These are phyloP conservation scores for Notarius quadriscutis DNA, from an alignment of 2,113 vertebrate genomes.

Conservation along the genomic window DNA sequence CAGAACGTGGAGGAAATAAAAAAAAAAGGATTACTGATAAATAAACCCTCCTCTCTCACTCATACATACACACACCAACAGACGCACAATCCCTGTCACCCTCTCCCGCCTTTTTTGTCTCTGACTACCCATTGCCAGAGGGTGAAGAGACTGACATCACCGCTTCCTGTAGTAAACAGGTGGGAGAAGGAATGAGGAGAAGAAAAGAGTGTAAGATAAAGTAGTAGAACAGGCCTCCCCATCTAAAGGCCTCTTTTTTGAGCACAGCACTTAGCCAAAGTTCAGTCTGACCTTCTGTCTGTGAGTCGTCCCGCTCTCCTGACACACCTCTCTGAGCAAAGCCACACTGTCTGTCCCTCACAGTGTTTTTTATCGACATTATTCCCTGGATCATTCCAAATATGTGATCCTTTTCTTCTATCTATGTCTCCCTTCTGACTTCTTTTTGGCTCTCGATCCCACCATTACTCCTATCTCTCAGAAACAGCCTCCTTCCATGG, in stretches of 20 bases:
- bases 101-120: constrained; percentile 39
- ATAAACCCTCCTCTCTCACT: constrained; percentile 70
- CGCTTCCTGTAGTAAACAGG: constrained; percentile 73
- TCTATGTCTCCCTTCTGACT: not conserved
- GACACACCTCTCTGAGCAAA: constrained; percentile 4
- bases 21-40: constrained; percentile 80
- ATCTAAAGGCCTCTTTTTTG: constrained; percentile 36
- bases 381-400: not conserved
- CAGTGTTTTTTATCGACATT: not conserved
- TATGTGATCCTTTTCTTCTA: not conserved
- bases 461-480: not conserved
- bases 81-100: constrained; percentile 8
- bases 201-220: constrained; percentile 46
- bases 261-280: constrained; percentile 16
- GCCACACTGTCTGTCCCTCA: not conserved
- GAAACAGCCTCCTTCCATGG: not conserved
- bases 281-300: constrained; percentile 43
- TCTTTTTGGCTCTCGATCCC: not conserved
- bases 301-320: not conserved
- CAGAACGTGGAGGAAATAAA: constrained; percentile 65
- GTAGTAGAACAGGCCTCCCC: constrained; percentile 18
- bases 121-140: constrained; percentile 44
- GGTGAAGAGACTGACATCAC: constrained; percentile 79
- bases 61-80: constrained; percentile 27
- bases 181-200: constrained; percentile 60